These are phyloP conservation scores for Dicyrtoma fusca DNA, from an alignment of 2,888 invertebrate genomes.

Conservation along the genomic window DNA sequence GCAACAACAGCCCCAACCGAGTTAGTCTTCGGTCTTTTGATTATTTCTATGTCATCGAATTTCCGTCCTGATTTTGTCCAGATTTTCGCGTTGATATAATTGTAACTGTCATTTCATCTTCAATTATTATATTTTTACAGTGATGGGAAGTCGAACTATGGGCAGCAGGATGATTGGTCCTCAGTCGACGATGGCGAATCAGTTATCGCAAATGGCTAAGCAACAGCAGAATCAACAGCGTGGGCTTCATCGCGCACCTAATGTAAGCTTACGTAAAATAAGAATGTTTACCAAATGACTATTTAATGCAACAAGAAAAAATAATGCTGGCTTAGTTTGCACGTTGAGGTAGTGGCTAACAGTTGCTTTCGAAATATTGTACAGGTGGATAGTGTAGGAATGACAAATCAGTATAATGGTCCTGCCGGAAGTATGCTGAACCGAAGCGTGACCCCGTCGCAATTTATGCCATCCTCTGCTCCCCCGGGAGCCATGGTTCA, in stretches of 20 bases:
- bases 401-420: conserved; percentile 15
- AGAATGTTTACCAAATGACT: too few relatives aligned
- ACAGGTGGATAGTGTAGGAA: conserved; percentile 3
- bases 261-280: too few relatives aligned
- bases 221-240: conserved; percentile 57
- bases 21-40: not conserved
- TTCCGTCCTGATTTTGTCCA: not conserved
- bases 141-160: conserved; percentile 27
- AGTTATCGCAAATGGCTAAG: conserved; percentile 44
- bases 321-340: too few relatives aligned
- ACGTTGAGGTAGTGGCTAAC: too few relatives aligned
- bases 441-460: not conserved
- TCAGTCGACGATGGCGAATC: conserved; percentile 38
- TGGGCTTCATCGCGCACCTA: conserved; percentile 61
- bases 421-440: conserved; percentile 58
- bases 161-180: conserved; percentile 44
- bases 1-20: not conserved
- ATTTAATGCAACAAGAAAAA: too few relatives aligned
- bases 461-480: conserved; percentile 5
- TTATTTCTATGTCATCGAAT: not conserved
- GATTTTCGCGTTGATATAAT: not conserved
- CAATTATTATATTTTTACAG: conserved; percentile 9
- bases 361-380: not conserved
- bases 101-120: too few relatives aligned
- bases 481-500: conserved; percentile 17